phyloP scores from a whole-genome alignment of 2,888 invertebrate genomes.

The Arctia plantaginis region DNA sequence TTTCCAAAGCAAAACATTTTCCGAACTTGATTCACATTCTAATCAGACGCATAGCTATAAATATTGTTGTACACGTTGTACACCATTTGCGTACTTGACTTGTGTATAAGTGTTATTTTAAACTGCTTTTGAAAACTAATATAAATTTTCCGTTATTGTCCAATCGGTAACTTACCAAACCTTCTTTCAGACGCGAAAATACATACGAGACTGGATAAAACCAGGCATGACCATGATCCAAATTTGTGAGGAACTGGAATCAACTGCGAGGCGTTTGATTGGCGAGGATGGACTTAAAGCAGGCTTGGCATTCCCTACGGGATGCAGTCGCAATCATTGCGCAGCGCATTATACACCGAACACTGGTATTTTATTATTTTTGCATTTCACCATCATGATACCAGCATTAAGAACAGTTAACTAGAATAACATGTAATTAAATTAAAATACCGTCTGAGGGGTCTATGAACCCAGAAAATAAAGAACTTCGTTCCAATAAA shows the following conservation, averaged over 20 bases:
- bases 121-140: not conserved
- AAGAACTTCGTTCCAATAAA: too few relatives aligned
- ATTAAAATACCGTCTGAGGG: too few relatives aligned
- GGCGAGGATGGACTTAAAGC: slow-evolving; percentile 98
- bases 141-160: not conserved
- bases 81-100: not conserved
- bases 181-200: slow-evolving; percentile 90
- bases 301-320: slow-evolving; percentile 98
- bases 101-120: not conserved
- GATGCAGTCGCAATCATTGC: slow-evolving; percentile 99
- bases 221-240: slow-evolving; percentile 99
- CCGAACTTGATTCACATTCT: not conserved
- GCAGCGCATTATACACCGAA: slow-evolving; percentile 99
- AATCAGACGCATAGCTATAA: too few relatives aligned
- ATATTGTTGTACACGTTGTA: too few relatives aligned
- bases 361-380: slow-evolving; percentile 87
- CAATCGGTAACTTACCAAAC: not conserved
- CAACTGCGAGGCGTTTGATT: slow-evolving; percentile 95
- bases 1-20: not conserved
- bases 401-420: not conserved
- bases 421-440: too few relatives aligned
- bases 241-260: slow-evolving; percentile 98
- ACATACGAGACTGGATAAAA: slow-evolving; percentile 97
- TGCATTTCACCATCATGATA: not conserved
- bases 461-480: too few relatives aligned